Evolutionary conservation across 2,888 invertebrate species (phyloP).

Genomic region (Spodoptera littoralis): DNA sequence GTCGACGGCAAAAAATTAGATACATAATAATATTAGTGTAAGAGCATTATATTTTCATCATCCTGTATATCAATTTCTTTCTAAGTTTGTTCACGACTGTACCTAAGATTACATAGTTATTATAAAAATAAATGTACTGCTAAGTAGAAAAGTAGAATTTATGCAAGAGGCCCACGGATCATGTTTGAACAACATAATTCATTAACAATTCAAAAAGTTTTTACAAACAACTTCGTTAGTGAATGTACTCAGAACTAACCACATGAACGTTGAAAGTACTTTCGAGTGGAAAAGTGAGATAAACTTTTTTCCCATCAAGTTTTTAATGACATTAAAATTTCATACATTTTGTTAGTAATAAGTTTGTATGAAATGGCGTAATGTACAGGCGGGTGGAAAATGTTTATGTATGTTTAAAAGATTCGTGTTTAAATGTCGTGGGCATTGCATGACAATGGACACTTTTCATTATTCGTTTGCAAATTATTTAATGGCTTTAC

Average conservation of each 20-base stretch:
- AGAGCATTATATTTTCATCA: neutral
- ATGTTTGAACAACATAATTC: conserved; percentile 13
- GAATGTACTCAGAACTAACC: conserved; percentile 38
- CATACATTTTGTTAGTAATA: conserved; percentile 4
- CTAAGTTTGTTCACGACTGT: conserved; percentile 25
- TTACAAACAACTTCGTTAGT: conserved; percentile 40
- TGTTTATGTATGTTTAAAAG: conserved; percentile 28
- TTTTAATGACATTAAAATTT: conserved; percentile 28
- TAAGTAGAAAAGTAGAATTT: conserved; percentile 39
- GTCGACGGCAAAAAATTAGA: conserved; percentile 38
- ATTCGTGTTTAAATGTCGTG: conserved; percentile 68
- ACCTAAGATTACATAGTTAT: conserved; percentile 21
- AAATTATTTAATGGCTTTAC: conserved; percentile 72
- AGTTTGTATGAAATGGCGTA: conserved; percentile 30
- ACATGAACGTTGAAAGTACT: conserved; percentile 36
- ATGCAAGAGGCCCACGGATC: conserved; percentile 32
- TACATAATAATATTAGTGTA: conserved; percentile 15
- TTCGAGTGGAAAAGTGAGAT: conserved; percentile 37
- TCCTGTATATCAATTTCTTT: conserved; percentile 32
- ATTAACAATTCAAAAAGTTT: conserved; percentile 36
- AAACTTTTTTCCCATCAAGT: conserved; percentile 14
- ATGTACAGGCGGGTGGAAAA: conserved; percentile 52
- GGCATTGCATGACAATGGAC: conserved; percentile 70
- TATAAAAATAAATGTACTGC: conserved; percentile 41
- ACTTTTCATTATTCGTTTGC: conserved; percentile 68